Evolutionary conservation across 2,797 vertebrate species (phyloP), one percentile per base, ranked within the genome.

Genomic region (Melanotaenia maccullochi): DNA sequence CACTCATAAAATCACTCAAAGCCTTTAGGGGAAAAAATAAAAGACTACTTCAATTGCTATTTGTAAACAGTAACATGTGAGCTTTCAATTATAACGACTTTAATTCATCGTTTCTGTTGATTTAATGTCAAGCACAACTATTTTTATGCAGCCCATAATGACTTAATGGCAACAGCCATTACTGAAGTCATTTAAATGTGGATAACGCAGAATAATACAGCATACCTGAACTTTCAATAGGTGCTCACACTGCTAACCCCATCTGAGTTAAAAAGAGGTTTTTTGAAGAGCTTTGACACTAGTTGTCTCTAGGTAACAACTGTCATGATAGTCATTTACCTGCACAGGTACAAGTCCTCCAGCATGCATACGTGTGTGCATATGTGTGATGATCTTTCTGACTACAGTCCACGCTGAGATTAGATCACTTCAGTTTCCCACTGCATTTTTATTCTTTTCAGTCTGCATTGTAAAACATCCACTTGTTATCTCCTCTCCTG

Each of bases 91-190:
- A 83, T 88, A 85, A 89, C 74, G 68, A 78, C 71, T 89, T 85
- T 89, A 87, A 90, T 86, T 85, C 81, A 85, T 82, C 86, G 86
- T 92, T 89, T 87, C 84, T 87, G 78, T 85, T 87, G 83, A 91
- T 90, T 91, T 90, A 89, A 83, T 71, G 65, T 87, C 14, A 74
- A 89, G 81, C 72, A 71, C 86, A 85, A 86, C 82, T 79, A 85
- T 90, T 89, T 87, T 84, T 81, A 69, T 82, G 81, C 80, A 81
- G 87, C 90, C 89, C 87, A 90, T 91, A 92, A 92, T 91, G 90
- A 91, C 90, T 91, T 90, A 87, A 90, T 89, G 78, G 85, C 80
- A 87, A 77, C 79, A 85, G 75, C 80, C 73, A 88, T 91, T 92
- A 89, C 88, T 76, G 82, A 90, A 81, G 85, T 87, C 81, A 86